These are phyloP conservation scores for Eurytoma californica DNA, from an alignment of 2,888 invertebrate genomes.

Conservation along the genomic window DNA sequence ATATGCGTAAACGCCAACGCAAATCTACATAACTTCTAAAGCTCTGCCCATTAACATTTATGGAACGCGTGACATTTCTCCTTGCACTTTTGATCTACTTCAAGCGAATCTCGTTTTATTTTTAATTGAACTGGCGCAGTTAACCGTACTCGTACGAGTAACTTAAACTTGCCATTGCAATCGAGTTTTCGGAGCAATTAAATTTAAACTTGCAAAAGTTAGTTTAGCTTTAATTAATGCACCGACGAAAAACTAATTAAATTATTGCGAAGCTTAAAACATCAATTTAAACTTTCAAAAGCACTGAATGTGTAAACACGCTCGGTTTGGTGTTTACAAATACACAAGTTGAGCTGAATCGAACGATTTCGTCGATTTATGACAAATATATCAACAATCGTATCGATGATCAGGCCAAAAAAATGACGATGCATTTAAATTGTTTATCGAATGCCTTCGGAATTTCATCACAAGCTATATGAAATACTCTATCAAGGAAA, in stretches of 20 bases:
- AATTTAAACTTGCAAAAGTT: neutral
- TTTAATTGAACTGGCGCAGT: neutral
- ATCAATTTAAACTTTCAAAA: neutral
- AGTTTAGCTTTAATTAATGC: no score
- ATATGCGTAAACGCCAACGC: neutral
- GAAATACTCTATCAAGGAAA: neutral
- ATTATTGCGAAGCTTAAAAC: neutral
- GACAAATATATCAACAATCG: neutral
- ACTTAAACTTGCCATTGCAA: neutral
- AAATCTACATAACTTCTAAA: neutral
- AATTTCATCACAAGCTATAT: neutral
- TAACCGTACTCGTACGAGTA: neutral
- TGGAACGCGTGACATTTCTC: neutral
- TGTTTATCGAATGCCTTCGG: neutral
- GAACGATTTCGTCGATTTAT: neutral
- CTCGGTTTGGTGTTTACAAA: slow-evolving; percentile 2
- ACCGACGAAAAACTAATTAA: neutral
- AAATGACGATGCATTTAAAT: neutral
- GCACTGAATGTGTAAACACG: neutral
- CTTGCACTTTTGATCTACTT: slow-evolving; percentile 22
- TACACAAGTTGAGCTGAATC: neutral
- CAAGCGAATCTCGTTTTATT: slow-evolving; percentile 7
- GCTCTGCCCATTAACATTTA: slow-evolving; percentile 8
- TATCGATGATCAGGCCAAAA: neutral
- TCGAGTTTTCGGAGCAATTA: neutral